Base-by-base conservation (phyloP, 2,113 vertebrate species). In the Corynorhinus townsendii region DNA sequence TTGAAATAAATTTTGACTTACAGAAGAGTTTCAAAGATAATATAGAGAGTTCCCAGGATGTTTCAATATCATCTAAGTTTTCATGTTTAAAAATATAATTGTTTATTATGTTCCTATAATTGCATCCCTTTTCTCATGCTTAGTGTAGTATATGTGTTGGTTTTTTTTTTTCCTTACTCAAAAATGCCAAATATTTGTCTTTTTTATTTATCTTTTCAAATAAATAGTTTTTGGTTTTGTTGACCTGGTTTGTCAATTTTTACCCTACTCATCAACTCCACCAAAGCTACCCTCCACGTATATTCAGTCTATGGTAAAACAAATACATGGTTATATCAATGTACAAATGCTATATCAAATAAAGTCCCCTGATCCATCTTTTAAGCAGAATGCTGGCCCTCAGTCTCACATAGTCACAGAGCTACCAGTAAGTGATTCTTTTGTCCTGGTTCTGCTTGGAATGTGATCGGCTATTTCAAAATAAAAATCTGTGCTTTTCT, bases 151-250 rank as follows among this genome's bases (percentile, higher is more conserved):
- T 38, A 40, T 59, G 14, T 47, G 35, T 91, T 89, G 4, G 73
- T 62, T 43, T 87, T 49, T 84, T 71, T 64, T 28, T 84, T 71
- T 64, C 24, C 76, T 75, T 56, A 91, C 45, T 80, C 22, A 72
- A 43, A 95, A 64, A 47, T 28, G 35, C 17, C 26, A 56, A 77
- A 91, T 35, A 69, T 72, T 33, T 86, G 6, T 89, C 19, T 94
- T 84, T 76, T 10, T 76, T 86, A 77, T 45, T 92, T 85, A 76
- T 71, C 47, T 95, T 90, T 89, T 86, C 35, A 84, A 90, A 93
- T 24, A 71, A 24, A 54, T 4, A 35, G 10, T 14, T 73, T 93
- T 80, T 73, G 4, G n/a, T 69, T 72, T 90, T 85, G 3, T 90
- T 56, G 28, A 90, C 8, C 9, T 62, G 20, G 24, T 91, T 77